Evolutionary conservation across 2,888 invertebrate species (phyloP), one percentile per base, ranked within the genome.

Genomic region (Tricholauxania praeusta): DNA sequence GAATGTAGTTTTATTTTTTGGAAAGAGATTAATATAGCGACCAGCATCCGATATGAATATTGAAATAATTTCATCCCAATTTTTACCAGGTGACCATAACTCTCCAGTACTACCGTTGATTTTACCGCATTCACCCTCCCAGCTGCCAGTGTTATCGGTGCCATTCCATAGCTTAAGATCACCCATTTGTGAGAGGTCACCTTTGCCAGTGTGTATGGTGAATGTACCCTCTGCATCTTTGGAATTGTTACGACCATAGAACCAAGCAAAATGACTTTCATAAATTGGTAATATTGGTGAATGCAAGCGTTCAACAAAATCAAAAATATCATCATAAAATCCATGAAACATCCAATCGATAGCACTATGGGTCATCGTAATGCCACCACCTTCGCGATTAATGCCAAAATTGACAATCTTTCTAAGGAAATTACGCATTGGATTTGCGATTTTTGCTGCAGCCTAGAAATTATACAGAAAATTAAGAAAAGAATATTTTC

Each of bases 221-320:
- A 92, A 94, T 1, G 89, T 88, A 1, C 96, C 96, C 83, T 96
- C 96, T 81, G 89, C 93, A 0, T 89, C 89, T 52, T 89, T 87
- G 0, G 93, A 93, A 55, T 89, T 89, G 84, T 96, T 96, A 76
- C 95, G 91, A 91, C 93, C 86, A 48, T 86, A 88, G 84, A 96
- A 96, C 93, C 96, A 95, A 7, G 93, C 96, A 84, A 97, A 96
- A 80, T 91, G 92, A 71, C 92, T 91, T 79, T 89, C 92, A 0
- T 93, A 92, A 73, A 94, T 87, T 0, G 87, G 79, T 2, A 84
- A 12, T 8, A 79, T 66, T 0, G 85, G 79, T 87, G 17, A 90
- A 79, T 76, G 92, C 86, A 32, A 91, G 79, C 77, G 89, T 85
- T 28, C 86, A 68, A 6, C 90, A 89, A 73, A 92, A 79, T 76